Evolutionary conservation across 2,113 vertebrate genomes (phyloP).

Genomic region (Pomatorhinus ruficollis): DNA sequence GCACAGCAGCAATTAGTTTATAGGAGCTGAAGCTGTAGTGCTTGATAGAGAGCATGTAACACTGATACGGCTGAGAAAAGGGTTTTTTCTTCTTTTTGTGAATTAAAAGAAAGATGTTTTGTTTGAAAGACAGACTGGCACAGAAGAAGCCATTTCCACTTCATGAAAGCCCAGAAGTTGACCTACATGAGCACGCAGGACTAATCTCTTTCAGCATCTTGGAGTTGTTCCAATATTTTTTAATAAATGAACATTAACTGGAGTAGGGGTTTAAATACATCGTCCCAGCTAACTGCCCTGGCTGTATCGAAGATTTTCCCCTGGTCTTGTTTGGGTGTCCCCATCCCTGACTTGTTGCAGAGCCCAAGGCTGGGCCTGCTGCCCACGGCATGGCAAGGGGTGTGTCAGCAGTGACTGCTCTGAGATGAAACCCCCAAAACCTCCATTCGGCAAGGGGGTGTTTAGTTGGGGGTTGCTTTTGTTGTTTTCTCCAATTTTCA

Average conservation of each 20-base stretch:
- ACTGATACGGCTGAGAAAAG: accelerated
- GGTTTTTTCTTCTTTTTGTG: background rate
- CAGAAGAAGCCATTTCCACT: background rate
- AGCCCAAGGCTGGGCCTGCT: background rate
- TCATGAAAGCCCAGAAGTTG: background rate
- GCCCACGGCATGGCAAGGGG: accelerated
- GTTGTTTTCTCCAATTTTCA: background rate
- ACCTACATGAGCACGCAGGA: background rate
- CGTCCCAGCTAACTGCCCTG: background rate
- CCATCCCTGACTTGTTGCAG: background rate
- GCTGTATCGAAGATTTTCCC: background rate
- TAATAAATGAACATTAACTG: background rate
- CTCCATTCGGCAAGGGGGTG: accelerated
- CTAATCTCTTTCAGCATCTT: background rate
- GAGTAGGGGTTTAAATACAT: background rate
- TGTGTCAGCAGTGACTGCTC: background rate
- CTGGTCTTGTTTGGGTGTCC: background rate
- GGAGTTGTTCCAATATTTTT: background rate
- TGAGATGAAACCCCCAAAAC: background rate
- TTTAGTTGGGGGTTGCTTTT: background rate
- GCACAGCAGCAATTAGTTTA: background rate
- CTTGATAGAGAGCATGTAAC: background rate
- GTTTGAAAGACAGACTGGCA: background rate
- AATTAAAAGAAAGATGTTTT: background rate
- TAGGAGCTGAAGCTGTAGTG: background rate